Evolutionary conservation across 2,888 invertebrate genomes (phyloP).

Genomic region (Macroteleia sp.): DNA sequence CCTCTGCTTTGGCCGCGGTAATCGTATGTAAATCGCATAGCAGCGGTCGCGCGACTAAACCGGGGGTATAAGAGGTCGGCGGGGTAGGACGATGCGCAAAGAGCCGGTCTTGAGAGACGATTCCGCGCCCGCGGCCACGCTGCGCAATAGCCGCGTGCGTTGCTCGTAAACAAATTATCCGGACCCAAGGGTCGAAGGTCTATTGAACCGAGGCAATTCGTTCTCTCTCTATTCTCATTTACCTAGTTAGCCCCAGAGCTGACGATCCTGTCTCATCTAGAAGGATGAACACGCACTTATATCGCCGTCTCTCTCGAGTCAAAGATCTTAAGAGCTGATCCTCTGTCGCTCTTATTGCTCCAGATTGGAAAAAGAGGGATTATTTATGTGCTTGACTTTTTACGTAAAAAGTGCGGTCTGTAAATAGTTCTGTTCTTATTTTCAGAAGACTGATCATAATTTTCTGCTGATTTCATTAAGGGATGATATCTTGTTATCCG

Average conservation of each 20-base stretch:
- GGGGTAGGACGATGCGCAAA: constrained; percentile 18
- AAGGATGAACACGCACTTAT: background rate
- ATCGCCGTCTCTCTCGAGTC: background rate
- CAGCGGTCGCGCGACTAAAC: constrained; percentile 76
- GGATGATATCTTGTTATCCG: too few relatives aligned
- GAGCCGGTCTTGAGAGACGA: constrained; percentile 78
- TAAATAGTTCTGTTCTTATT: too few relatives aligned
- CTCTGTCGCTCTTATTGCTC: background rate
- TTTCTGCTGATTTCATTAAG: too few relatives aligned
- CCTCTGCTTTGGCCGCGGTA: constrained; percentile 76
- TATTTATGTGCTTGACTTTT: too few relatives aligned
- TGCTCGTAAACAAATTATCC: constrained; percentile 84
- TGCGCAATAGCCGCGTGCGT: constrained; percentile 77
- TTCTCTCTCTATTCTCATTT: constrained; percentile 78
- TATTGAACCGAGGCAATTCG: constrained; percentile 82
- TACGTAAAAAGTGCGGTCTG: too few relatives aligned
- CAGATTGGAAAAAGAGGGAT: too few relatives aligned
- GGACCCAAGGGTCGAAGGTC: constrained; percentile 84
- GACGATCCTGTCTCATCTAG: constrained; percentile 22
- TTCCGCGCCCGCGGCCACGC: constrained; percentile 72
- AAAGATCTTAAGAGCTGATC: too few relatives aligned
- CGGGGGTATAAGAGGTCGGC: constrained; percentile 26
- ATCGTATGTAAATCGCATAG: constrained; percentile 84
- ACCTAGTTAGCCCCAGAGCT: constrained; percentile 81
- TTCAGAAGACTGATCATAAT: too few relatives aligned